Evolutionary conservation across 23 tunicate species (phyloP).

Genomic region (Pegea sp.): DNA sequence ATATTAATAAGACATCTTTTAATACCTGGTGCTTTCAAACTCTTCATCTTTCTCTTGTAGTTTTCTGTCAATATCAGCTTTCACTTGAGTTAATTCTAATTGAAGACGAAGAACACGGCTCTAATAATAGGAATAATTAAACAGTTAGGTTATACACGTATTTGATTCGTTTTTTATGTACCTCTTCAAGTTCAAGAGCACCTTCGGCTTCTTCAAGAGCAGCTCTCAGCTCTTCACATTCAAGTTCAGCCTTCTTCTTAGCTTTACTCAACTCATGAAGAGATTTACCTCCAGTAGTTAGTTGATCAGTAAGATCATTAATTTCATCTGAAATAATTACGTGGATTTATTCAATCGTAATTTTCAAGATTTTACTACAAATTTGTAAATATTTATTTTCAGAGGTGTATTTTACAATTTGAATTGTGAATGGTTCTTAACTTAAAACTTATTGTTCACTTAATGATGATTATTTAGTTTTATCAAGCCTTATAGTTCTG

Average conservation of each 20-base stretch:
- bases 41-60: conserved; percentile 98
- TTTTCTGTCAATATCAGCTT: conserved; percentile 87
- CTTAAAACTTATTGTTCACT: too few relatives aligned
- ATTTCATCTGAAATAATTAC: conserved; percentile 70
- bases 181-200: conserved; percentile 98
- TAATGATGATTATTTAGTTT: too few relatives aligned
- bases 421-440: too few relatives aligned
- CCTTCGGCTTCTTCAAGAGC: conserved; percentile 98
- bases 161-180: conserved; percentile 2
- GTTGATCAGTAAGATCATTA: conserved; percentile 85
- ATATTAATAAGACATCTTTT: too few relatives aligned
- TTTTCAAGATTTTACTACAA: too few relatives aligned
- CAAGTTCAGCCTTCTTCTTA: conserved; percentile 89
- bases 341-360: too few relatives aligned
- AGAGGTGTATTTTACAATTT: too few relatives aligned
- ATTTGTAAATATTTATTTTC: too few relatives aligned
- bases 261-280: conserved; percentile 95
- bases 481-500: too few relatives aligned
- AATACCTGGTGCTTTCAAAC: conserved; percentile 91
- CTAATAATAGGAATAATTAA: conserved; percentile 6
- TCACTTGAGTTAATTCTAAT: conserved; percentile 92
- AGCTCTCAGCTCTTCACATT: conserved; percentile 86
- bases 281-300: conserved; percentile 79
- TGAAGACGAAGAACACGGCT: conserved; percentile 91
- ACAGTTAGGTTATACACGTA: too few relatives aligned